Conservation (phyloP, 2,888 invertebrate genomes). For the Macrophya alboannulata region DNA sequence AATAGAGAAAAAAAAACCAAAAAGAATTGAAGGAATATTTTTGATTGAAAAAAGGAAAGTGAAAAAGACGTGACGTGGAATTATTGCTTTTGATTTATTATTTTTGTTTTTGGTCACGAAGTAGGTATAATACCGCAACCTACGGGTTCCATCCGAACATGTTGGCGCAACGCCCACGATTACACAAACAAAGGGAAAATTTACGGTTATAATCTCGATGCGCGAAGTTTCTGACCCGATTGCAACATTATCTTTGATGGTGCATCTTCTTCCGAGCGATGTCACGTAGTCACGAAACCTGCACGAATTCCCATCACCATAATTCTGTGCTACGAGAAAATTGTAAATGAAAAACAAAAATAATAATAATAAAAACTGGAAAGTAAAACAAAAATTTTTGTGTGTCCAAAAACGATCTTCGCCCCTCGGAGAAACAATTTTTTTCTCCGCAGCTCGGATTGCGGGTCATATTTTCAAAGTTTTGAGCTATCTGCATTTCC, state of each 20-base stretch:
- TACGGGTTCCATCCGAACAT: background rate
- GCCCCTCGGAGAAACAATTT: no score
- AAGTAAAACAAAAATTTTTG: no score
- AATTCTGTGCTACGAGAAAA: background rate
- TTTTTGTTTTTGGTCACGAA: background rate
- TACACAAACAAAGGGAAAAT: conserved; percentile 11
- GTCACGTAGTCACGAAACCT: background rate
- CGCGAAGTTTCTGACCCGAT: conserved; percentile 17
- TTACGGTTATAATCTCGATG: conserved; percentile 13
- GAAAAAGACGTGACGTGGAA: no score
- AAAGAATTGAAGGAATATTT: background rate
- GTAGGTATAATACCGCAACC: background rate
- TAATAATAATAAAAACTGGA: no score
- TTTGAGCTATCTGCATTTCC: no score
- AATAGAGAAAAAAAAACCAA: background rate
- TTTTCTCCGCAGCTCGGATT: no score
- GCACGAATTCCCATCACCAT: background rate
- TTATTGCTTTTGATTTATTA: background rate
- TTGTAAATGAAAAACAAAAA: background rate
- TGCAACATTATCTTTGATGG: background rate
- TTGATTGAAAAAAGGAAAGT: background rate
- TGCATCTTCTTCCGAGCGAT: background rate
- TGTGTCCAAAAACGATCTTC: no score
- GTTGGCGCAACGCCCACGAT: conserved; percentile 6
- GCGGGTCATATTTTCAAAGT: no score